Evolutionary conservation across 2,888 invertebrate species (phyloP), one percentile per base, ranked within the genome.

Genomic region (Orgyia antiqua): DNA sequence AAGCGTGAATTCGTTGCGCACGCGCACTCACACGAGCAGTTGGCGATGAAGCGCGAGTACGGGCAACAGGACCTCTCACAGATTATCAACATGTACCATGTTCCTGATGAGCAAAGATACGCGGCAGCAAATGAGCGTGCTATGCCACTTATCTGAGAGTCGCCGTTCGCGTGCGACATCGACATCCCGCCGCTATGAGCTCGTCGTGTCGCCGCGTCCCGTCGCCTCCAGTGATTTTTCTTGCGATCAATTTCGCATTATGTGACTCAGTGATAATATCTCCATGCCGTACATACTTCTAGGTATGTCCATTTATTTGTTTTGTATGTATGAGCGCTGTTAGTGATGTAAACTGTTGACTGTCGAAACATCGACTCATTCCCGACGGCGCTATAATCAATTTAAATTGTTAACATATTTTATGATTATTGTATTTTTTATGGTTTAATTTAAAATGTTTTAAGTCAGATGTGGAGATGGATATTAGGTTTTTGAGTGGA

Each of bases 41-140:
- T 79, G 34, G 55, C 63, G 62, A 89, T 93, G 87, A 93, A 93
- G 79, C 88, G 93, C 47, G 93, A 94, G 74, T 93, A 93, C 78
- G 87, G 83, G 33, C 88, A 88, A 55, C 87, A 87, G 48, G 90
- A 90, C 68, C 82, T 90, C 51, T 88, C 87, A 79, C 89, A 89
- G 80, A 88, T 89, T 75, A 90, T 89, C 87, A 90, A 88, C 66
- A 89, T 90, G 90, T 90, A 90, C 73, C 90, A 90, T 71, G 84
- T 90, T 69, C 90, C 89, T 23, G 90, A 90, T 47, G 88, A 89
- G 74, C 88, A 88, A 68, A 88, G 88, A 71, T 90, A 78, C 83
- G 87, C 86, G 51, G 87, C 88, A 31, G 86, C 86, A 50, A 68
- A 67, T 52, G 92, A 92, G 66, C 89, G 89, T 47, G 89, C 88